Evolutionary conservation across 2,113 vertebrate genomes (phyloP), one percentile per base, ranked within the genome.

Genomic region (Dascyllus trimaculatus): DNA sequence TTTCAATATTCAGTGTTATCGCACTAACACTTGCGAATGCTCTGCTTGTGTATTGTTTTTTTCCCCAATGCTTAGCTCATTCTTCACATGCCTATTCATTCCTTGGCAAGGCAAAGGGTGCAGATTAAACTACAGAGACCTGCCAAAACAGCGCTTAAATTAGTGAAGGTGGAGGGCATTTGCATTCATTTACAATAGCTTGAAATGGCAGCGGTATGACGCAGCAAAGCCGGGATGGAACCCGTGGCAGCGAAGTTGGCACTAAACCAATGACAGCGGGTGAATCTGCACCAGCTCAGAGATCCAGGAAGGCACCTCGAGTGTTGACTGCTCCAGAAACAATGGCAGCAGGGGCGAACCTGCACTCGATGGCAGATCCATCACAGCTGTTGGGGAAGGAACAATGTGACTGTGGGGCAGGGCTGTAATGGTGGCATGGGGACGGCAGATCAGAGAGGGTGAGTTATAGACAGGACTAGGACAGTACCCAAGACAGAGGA

Each of bases 321-420:
- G 38, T 54, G 57, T 48, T 2, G 58, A 26, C 60, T 38, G 54
- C 53, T 66, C 8, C 45, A 29, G 56, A 57, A 54, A 75, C 48
- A 66, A 53, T 10, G 22, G 54, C 32, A 8, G 24, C 43, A 6
- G 49, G 71, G 69, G 62, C 52, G 29, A 75, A 58, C 19, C 38
- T 14, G 25, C 24, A 6, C 46, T 65, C 7, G 6, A 17, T 49
- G 66, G 62, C 61, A 19, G 71, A 85, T 72, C 54, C 68, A 80
- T 81, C 53, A 35, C 11, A 46, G 60, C 29, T 54, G 67, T 6
- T 14, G 43, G 40, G 29, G 32, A 25, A 9, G 57, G 49, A 26
- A 59, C 26, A 38, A 21, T 13, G 29, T 21, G 49, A 29, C 29
- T 29, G 29, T 29, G 29, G 5, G 29, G 29, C 29, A 29, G 29